phyloP scores from a whole-genome alignment of 2,797 vertebrate genomes.

The Gobio occitaniae region DNA sequence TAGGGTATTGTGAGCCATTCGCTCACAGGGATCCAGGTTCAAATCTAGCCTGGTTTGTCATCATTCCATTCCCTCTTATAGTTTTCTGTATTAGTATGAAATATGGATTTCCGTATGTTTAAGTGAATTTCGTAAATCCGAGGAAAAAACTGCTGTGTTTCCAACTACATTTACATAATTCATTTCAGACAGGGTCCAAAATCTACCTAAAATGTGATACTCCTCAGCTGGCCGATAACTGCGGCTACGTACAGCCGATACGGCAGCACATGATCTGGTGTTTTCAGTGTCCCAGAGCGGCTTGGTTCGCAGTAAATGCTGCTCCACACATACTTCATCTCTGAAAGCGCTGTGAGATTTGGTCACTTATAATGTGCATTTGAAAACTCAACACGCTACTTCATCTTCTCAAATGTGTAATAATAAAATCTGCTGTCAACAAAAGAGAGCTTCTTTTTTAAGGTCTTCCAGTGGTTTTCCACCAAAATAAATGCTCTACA shows the following conservation, averaged over 20 bases:
- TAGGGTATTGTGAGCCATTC: neutral
- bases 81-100: neutral
- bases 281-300: neutral
- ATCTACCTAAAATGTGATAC: neutral
- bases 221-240: too few species aligned
- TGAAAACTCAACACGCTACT: neutral
- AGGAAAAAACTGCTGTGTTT: neutral
- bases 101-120: neutral
- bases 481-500: neutral
- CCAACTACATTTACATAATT: neutral
- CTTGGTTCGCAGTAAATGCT: neutral
- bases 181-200: neutral
- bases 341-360: neutral
- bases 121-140: neutral
- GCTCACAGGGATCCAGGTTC: neutral
- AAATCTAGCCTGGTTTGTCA: neutral
- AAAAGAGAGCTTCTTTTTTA: neutral
- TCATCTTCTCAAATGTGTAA: neutral
- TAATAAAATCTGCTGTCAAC: neutral
- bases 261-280: neutral
- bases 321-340: neutral
- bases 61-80: neutral
- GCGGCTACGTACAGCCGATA: neutral
- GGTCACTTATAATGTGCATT: neutral
- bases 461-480: neutral